Evolutionary conservation across 1,140 invertebrate species (phyloP).

Genomic region (Thaumatotibia leucotreta): DNA sequence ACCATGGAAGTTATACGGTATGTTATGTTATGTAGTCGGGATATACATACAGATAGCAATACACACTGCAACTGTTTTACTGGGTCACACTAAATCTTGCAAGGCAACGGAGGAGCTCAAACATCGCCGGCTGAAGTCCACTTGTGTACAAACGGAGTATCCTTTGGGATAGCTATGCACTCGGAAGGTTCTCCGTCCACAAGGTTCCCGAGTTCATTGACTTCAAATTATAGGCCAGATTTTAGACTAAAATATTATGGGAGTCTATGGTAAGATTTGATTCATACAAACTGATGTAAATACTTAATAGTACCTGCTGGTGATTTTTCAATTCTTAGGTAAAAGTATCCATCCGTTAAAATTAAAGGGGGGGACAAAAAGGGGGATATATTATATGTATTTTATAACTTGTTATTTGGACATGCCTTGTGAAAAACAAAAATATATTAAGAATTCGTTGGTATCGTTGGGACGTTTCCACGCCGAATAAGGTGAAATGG

Average conservation of each 20-base stretch:
- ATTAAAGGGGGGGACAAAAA: too few species aligned
- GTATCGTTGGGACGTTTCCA: too few species aligned
- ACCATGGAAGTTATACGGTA: not conserved
- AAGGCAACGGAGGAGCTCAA: not conserved
- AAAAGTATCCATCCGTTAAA: too few species aligned
- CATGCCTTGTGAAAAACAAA: too few species aligned
- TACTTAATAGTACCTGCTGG: too few species aligned
- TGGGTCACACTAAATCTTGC: not conserved
- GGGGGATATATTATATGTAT: too few species aligned
- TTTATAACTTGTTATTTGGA: too few species aligned
- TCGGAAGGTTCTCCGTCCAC: not conserved
- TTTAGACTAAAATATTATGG: not conserved
- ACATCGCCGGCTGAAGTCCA: slow-evolving; percentile 2
- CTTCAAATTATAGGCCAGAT: not conserved
- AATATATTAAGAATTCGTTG: too few species aligned
- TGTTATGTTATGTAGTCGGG: not conserved
- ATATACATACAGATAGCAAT: not conserved
- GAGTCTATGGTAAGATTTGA: not conserved
- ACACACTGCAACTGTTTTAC: not conserved
- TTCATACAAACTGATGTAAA: not conserved
- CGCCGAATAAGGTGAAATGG: too few species aligned
- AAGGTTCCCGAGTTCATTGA: not conserved
- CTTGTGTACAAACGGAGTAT: slow-evolving; percentile 3
- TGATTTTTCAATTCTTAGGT: too few species aligned
- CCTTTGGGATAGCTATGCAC: slow-evolving; percentile 3